phyloP scores from a whole-genome alignment of 2,797 vertebrate genomes.

The Cirrhinus molitorella region DNA sequence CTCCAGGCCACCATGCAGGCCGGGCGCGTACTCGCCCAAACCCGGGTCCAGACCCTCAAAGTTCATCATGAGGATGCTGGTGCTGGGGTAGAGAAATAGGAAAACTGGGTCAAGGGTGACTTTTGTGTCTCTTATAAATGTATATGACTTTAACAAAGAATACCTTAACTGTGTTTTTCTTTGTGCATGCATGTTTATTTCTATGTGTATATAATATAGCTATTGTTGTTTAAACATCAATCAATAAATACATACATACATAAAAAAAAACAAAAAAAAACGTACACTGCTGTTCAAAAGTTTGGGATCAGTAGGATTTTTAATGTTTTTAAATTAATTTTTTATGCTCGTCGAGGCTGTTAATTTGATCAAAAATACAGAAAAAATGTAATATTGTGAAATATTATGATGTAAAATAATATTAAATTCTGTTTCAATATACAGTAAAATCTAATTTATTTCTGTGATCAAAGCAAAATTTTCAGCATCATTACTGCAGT shows the following conservation, averaged over 20 bases:
- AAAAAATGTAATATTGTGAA: too few relatives aligned
- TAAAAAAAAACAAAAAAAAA: too few relatives aligned
- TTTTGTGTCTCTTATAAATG: not conserved
- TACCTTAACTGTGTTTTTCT: not conserved
- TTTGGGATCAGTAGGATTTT: too few relatives aligned
- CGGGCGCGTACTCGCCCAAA: constrained; percentile 85
- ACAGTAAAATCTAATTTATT: too few relatives aligned
- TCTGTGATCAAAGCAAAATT: too few relatives aligned
- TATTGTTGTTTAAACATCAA: not conserved
- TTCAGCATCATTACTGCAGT: too few relatives aligned
- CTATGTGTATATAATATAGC: not conserved
- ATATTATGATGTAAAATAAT: too few relatives aligned
- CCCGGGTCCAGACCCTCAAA: constrained; percentile 90
- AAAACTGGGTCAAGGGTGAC: not conserved
- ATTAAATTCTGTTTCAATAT: too few relatives aligned
- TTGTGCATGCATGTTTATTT: not conserved
- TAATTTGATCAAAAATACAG: too few relatives aligned
- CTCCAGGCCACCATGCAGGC: constrained; percentile 79
- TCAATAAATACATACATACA: too few relatives aligned
- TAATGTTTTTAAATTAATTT: too few relatives aligned
- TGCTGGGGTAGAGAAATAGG: constrained; percentile 27
- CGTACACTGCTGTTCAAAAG: not conserved
- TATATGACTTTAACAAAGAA: not conserved
- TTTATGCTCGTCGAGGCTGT: too few relatives aligned
- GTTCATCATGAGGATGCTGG: constrained; percentile 84